These are phyloP conservation scores for Platichthys flesus DNA, from an alignment of 2,113 vertebrate species.

Conservation along the genomic window DNA sequence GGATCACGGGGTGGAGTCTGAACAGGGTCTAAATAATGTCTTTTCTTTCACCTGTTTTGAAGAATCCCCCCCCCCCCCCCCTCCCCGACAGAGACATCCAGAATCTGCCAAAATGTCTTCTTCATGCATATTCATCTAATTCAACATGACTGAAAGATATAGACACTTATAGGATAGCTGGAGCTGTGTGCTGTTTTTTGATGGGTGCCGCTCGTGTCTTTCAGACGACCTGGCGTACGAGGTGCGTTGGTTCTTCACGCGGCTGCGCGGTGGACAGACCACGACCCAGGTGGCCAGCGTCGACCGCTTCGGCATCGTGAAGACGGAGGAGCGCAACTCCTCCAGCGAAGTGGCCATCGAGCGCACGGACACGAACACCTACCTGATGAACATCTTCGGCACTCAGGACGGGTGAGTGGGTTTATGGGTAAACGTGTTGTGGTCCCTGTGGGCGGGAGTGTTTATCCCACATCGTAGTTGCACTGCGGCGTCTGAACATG, in stretches of 20 bases:
- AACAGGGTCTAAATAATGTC: no score
- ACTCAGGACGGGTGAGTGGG: conserved; percentile 82
- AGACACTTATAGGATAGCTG: no score
- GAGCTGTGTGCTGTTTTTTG: no score
- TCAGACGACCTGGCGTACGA: conserved; percentile 91
- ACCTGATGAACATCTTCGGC: conserved; percentile 86
- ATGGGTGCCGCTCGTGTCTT: background rate
- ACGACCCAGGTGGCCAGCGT: conserved; percentile 79
- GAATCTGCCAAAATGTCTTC: no score
- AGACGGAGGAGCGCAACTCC: conserved; percentile 81
- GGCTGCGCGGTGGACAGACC: conserved; percentile 78
- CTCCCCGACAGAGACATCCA: no score
- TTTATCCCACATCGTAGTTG: background rate
- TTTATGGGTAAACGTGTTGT: background rate
- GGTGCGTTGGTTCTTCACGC: conserved; percentile 89
- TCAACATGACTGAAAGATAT: no score
- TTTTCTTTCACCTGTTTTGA: no score
- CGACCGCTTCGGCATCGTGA: conserved; percentile 88
- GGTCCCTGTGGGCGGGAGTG: background rate
- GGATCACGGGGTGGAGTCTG: no score
- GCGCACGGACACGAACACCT: conserved; percentile 82
- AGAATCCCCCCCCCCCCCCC: no score
- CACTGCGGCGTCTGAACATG: background rate
- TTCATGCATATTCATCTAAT: no score
- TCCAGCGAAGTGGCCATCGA: conserved; percentile 91